A percentile compares a stretch with the other conserved stretches of the same genome.
Conservation (phyloP, 2,113 vertebrate genomes). For the Glareola pratincola region DNA sequence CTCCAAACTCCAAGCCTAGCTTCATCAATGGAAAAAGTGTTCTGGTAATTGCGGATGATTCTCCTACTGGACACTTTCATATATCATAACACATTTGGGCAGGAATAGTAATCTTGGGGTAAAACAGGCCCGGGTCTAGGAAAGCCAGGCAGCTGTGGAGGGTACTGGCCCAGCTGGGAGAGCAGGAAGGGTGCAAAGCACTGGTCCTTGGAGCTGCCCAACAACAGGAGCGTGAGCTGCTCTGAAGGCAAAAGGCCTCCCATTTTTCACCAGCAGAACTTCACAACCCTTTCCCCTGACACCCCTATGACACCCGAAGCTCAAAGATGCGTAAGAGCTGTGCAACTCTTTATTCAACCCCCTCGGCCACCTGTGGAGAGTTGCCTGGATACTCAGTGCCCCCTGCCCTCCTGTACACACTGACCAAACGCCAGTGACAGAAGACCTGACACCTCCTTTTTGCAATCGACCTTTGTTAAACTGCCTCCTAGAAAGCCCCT, state of each 20-base stretch:
- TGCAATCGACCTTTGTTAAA: background rate
- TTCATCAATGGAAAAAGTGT: background rate
- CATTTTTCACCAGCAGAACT: background rate
- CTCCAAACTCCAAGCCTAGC: conserved; percentile 10
- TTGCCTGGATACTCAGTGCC: background rate
- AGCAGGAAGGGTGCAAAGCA: background rate
- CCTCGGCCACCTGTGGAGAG: background rate
- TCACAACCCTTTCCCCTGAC: background rate
- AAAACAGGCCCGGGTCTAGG: background rate
- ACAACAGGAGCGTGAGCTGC: background rate
- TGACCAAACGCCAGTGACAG: background rate
- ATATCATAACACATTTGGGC: background rate
- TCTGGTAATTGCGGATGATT: conserved; percentile 44
- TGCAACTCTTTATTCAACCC: background rate
- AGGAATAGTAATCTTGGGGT: background rate
- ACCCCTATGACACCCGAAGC: background rate
- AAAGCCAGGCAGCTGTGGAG: background rate
- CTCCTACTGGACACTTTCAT: background rate
- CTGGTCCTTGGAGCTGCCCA: background rate
- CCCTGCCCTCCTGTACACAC: background rate
- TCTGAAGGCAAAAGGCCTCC: background rate
- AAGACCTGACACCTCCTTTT: background rate
- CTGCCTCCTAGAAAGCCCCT: background rate
- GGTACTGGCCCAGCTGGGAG: background rate
- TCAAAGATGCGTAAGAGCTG: background rate